phyloP scores from a whole-genome alignment of 1,140 invertebrate species.

The Tetramorium alpestre region DNA sequence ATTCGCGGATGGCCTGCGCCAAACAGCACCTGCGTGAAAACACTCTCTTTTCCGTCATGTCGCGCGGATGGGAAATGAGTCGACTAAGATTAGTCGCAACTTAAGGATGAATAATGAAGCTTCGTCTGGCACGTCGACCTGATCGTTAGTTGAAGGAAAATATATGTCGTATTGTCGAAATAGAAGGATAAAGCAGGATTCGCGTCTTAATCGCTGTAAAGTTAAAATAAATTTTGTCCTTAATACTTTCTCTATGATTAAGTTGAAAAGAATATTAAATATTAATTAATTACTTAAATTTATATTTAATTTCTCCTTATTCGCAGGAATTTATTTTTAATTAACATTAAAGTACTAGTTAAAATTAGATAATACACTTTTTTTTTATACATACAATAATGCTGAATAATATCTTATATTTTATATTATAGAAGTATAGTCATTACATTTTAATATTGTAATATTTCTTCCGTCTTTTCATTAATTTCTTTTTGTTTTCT shows the following conservation, averaged over 20 bases:
- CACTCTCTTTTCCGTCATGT: conserved; percentile 39
- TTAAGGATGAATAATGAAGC: conserved; percentile 27
- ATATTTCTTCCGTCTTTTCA: background rate
- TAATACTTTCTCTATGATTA: background rate
- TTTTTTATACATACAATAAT: no score
- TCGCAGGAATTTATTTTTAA: background rate
- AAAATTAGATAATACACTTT: background rate
- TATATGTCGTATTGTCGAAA: background rate
- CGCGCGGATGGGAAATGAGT: conserved; percentile 34
- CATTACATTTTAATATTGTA: background rate
- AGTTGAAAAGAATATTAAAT: background rate
- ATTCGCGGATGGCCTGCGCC: background rate
- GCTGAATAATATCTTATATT: background rate
- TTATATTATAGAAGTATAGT: background rate
- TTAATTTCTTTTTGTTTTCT: background rate
- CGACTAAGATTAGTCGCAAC: conserved; percentile 24
- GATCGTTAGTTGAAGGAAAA: background rate
- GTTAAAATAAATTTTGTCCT: background rate
- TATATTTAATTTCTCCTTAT: background rate
- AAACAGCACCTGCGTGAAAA: background rate
- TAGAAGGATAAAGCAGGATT: background rate
- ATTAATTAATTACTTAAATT: background rate
- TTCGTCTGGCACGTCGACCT: conserved; percentile 41
- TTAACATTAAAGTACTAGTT: background rate
- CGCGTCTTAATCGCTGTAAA: background rate